A percentile compares a stretch with the other conserved stretches of the same genome.
Evolutionary conservation across 2,888 invertebrate species (phyloP).

Genomic region (Encarsia formosa): DNA sequence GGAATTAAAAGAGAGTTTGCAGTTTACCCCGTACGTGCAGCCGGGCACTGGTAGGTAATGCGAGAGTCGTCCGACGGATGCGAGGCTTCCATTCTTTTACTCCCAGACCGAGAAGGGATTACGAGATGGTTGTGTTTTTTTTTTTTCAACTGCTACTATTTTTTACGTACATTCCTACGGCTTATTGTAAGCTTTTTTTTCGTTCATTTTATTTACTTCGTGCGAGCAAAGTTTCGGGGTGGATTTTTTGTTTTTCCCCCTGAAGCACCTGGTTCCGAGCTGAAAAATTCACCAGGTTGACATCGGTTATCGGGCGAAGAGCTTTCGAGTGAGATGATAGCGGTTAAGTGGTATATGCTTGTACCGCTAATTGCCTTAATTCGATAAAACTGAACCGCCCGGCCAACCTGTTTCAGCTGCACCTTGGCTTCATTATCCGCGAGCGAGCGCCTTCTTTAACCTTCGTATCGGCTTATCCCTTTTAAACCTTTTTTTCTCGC

Average conservation of each 20-base stretch:
- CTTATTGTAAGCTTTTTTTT: slow-evolving; percentile 18
- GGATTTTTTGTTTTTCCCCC: neutral
- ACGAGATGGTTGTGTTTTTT: slow-evolving; percentile 22
- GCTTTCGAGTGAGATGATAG: slow-evolving; percentile 41
- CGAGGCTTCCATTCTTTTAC: slow-evolving; percentile 27
- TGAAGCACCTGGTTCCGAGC: neutral
- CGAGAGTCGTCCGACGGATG: slow-evolving; percentile 26
- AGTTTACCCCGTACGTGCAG: slow-evolving; percentile 17
- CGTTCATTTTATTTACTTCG: neutral
- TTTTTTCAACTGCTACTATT: slow-evolving; percentile 8
- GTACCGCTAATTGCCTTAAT: slow-evolving; percentile 48
- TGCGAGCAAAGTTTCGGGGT: too few species aligned
- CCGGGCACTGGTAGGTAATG: neutral
- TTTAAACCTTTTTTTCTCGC: slow-evolving; percentile 13
- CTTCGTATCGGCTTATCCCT: slow-evolving; percentile 12
- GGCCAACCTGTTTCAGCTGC: slow-evolving; percentile 34
- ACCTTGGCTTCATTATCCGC: slow-evolving; percentile 12
- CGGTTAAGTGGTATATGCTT: slow-evolving; percentile 41
- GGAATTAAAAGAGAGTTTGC: slow-evolving; percentile 46
- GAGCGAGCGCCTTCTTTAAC: slow-evolving; percentile 2
- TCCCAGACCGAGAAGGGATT: slow-evolving; percentile 18
- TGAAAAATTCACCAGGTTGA: too few species aligned
- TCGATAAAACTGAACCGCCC: too few species aligned
- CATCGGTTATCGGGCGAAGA: slow-evolving; percentile 42
- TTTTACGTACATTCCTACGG: slow-evolving; percentile 1